Evolutionary conservation across 2,113 vertebrate species (phyloP).

Genomic region (Grantiella picta): DNA sequence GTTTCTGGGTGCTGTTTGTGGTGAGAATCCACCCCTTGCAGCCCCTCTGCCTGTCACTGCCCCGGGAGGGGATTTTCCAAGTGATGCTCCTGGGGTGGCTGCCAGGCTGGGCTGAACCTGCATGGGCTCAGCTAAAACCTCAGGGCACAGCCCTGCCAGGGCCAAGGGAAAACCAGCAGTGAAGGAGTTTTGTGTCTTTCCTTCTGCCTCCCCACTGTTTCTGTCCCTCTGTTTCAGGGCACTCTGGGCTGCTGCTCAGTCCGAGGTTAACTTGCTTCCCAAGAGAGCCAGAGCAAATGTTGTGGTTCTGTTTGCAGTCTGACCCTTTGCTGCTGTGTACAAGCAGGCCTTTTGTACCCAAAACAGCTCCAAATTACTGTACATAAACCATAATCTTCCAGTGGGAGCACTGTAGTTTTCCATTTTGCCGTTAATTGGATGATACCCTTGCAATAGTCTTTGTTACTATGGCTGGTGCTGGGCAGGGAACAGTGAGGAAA

Average conservation of each 20-base stretch:
- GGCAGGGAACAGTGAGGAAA: background rate
- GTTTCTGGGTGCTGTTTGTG: background rate
- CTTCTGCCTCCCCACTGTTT: background rate
- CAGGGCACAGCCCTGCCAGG: background rate
- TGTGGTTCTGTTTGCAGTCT: background rate
- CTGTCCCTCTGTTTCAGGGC: background rate
- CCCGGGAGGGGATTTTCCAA: background rate
- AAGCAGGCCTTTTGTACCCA: background rate
- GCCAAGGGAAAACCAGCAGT: background rate
- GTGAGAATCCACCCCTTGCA: rapidly evolving
- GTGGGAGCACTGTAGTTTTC: constrained; percentile 11
- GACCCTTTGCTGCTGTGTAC: background rate
- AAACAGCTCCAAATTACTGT: constrained; percentile 48
- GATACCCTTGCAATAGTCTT: background rate
- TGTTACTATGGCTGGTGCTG: background rate
- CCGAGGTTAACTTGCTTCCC: background rate
- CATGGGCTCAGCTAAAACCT: background rate
- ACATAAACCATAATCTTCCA: constrained; percentile 33
- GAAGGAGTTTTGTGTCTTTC: background rate
- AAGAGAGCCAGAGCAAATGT: background rate
- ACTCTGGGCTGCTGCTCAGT: background rate
- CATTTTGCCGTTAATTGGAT: constrained; percentile 62
- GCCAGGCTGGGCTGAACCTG: background rate
- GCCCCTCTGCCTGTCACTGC: rapidly evolving
- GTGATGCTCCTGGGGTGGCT: background rate